A percentile compares a stretch with the other conserved stretches of the same genome.
phyloP scores from a whole-genome alignment of 2,797 vertebrate species.

The Selene dorsalis region DNA sequence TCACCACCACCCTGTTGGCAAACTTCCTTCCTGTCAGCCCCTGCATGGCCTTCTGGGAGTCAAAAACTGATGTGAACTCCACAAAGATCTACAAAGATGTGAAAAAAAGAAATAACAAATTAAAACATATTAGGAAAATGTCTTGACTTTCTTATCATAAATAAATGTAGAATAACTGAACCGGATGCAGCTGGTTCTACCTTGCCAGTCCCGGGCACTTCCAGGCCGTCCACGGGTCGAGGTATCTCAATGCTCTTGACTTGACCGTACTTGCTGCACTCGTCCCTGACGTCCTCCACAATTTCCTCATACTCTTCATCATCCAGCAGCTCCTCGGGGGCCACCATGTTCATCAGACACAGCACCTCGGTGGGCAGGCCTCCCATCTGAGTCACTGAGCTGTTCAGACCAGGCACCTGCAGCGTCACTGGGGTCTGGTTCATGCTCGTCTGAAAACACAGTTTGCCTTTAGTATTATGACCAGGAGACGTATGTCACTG shows the following conservation, averaged over 20 bases:
- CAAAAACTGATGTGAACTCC: constrained; percentile 94
- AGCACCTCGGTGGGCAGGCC: constrained; percentile 94
- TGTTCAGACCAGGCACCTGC: constrained; percentile 94
- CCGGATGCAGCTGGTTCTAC: constrained; percentile 63
- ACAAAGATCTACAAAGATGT: constrained; percentile 88
- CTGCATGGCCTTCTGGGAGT: constrained; percentile 99
- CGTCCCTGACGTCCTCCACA: constrained; percentile 92
- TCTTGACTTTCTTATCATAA: not conserved
- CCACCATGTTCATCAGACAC: constrained; percentile 98
- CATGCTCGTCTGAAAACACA: constrained; percentile 88
- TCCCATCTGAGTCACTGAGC: constrained; percentile 93
- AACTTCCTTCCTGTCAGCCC: constrained; percentile 95
- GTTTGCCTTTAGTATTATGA: not conserved
- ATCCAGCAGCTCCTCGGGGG: constrained; percentile 92
- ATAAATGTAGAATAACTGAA: not conserved
- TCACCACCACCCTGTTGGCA: constrained; percentile 96
- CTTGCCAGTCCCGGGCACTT: constrained; percentile 94
- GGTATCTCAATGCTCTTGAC: constrained; percentile 97
- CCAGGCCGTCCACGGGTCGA: constrained; percentile 92
- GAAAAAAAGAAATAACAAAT: not conserved
- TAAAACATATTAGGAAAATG: not conserved
- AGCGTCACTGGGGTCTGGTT: constrained; percentile 96
- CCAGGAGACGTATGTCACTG: not conserved
- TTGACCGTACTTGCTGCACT: constrained; percentile 94
- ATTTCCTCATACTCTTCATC: constrained; percentile 97